Evolutionary conservation across 2,797 vertebrate genomes (phyloP), one percentile per base, ranked within the genome.

Genomic region (Graptemys geographica): DNA sequence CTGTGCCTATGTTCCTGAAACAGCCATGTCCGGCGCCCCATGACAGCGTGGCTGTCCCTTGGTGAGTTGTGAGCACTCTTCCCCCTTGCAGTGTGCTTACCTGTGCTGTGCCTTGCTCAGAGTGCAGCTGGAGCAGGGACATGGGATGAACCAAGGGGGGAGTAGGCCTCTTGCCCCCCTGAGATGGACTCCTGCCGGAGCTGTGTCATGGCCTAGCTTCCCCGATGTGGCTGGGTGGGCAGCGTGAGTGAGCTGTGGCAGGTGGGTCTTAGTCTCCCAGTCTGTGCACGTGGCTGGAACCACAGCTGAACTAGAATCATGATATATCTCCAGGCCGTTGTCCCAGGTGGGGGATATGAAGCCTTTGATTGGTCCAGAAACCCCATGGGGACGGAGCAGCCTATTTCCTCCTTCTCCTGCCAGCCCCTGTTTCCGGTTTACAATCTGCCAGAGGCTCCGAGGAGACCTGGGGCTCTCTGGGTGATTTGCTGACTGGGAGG

Each of bases 291-390:
- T 0, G 0, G 51, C 81, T 9, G 0, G 49, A 83, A 69, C 49
- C 7, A 0, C 13, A 16, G 86, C 2, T 0, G 72, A 78, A 37
- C 65, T 88, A 0, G 0, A 87, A 83, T n/a, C 18, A 1, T 81
- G 37, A 27, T 44, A 74, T 59, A 49, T 84, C 81, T 88, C 41
- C 92, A 93, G 96, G 88, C 90, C 0, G 0, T 76, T 44, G 74
- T 84, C 93, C 88, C 0, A 0, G 57, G 55, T 57, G 41, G 82
- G 87, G 83, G 92, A 86, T 5, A 49, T 72, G 89, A 87, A 81
- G 74, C 65, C 0, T 15, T 91, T 52, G 62, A 10, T 91, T 96
- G 94, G 90, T 94, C 87, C 93, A 94, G 96, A 95, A 94, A 92
- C 44, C 79, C 85, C 81, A 57, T 0, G 3, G 62, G 87, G 81